phyloP scores from a whole-genome alignment of 2,797 vertebrate species.

The Varecia variegata region DNA sequence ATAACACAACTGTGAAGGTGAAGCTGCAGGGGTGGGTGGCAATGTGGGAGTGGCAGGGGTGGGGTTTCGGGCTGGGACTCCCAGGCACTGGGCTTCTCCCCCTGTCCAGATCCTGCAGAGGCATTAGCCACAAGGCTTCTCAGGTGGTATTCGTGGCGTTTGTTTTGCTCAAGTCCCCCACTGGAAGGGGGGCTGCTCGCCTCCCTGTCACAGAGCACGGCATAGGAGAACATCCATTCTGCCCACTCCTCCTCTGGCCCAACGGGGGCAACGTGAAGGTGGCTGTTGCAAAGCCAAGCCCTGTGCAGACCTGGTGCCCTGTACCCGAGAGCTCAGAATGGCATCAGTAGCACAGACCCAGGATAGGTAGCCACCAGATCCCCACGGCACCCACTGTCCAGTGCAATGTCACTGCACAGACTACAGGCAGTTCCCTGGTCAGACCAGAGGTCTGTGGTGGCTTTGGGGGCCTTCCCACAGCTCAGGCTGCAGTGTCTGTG shows the following conservation, averaged over 20 bases:
- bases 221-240: not conserved
- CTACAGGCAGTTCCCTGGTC: too few relatives aligned
- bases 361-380: not conserved
- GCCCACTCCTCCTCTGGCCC: not conserved
- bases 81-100: too few relatives aligned
- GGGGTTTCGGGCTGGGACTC: not conserved
- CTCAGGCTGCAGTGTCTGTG: not conserved
- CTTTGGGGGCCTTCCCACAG: too few relatives aligned
- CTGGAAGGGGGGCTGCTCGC: not conserved
- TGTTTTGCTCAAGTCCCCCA: not conserved
- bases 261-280: not conserved
- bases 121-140: not conserved
- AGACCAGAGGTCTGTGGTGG: too few relatives aligned
- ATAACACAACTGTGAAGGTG: not conserved
- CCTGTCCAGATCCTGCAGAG: too few relatives aligned
- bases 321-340: not conserved
- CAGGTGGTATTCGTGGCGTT: not conserved
- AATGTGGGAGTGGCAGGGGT: not conserved
- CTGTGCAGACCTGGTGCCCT: not conserved
- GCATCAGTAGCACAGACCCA: not conserved
- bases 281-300: not conserved
- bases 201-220: not conserved
- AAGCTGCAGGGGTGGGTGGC: not conserved
- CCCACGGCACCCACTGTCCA: not conserved
- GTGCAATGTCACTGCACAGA: not conserved